Conservation (phyloP, 2,888 invertebrate genomes). For the Apamea sordens region DNA sequence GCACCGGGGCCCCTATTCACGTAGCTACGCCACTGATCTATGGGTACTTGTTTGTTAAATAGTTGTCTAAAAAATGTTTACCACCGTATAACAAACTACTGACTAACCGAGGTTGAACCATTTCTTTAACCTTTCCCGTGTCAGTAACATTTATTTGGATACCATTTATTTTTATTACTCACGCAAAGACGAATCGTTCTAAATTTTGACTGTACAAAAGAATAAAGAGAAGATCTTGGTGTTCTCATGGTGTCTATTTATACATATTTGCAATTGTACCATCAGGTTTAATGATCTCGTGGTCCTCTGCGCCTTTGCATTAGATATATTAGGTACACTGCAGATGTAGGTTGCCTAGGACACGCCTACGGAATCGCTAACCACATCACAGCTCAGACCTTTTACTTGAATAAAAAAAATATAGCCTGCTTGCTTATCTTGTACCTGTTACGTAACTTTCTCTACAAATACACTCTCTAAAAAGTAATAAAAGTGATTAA, state of each 20-base stretch:
- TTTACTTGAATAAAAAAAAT: background rate
- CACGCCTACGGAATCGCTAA: conserved; percentile 6
- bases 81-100: background rate
- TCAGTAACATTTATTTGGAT: background rate
- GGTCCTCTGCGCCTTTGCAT: background rate
- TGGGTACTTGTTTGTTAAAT: background rate
- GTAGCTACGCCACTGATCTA: no score
- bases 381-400: conserved; percentile 1
- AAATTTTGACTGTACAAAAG: background rate
- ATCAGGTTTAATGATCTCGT: conserved; percentile 8
- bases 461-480: conserved; percentile 38
- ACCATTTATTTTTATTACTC: conserved; percentile 5
- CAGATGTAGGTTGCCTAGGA: background rate
- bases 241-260: background rate
- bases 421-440: background rate
- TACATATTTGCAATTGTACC: conserved; percentile 10
- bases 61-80: background rate
- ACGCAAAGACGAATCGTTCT: background rate
- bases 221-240: background rate
- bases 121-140: background rate
- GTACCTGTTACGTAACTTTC: conserved; percentile 39
- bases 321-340: conserved; percentile 7
- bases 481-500: conserved; percentile 24
- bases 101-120: background rate
- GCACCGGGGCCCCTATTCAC: no score